These are phyloP conservation scores for Trissoscelio sp. DNA, from an alignment of 2,888 invertebrate genomes.

Conservation along the genomic window DNA sequence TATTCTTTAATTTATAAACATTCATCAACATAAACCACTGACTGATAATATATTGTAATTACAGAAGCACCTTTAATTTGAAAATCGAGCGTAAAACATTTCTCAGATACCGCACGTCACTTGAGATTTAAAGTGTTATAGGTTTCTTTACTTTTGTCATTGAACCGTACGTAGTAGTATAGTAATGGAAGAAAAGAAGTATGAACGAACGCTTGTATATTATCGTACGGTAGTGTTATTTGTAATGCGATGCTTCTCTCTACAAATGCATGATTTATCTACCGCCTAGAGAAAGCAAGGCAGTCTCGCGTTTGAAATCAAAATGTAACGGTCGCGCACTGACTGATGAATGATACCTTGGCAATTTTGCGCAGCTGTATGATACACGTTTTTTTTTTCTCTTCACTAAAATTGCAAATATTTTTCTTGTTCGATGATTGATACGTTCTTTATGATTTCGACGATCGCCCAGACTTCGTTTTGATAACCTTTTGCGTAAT, in stretches of 20 bases:
- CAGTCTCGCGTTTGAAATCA: constrained; percentile 49
- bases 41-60: constrained; percentile 42
- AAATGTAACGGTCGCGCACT: constrained; percentile 62
- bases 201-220: constrained; percentile 35
- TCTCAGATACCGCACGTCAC: constrained; percentile 36
- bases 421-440: constrained; percentile 47
- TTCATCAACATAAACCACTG: constrained; percentile 17
- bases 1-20: background rate
- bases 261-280: constrained; percentile 68
- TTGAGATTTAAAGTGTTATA: constrained; percentile 47
- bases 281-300: constrained; percentile 58
- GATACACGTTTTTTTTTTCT: constrained; percentile 41
- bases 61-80: constrained; percentile 37
- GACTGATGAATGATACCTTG: constrained; percentile 63
- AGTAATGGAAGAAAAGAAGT: constrained; percentile 38
- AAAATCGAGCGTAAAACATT: constrained; percentile 39
- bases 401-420: constrained; percentile 50
- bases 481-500: constrained; percentile 44
- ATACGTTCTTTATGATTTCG: constrained; percentile 50
- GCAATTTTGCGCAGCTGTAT: constrained; percentile 56
- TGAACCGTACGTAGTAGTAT: constrained; percentile 15
- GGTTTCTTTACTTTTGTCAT: constrained; percentile 58
- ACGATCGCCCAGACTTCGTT: constrained; percentile 29
- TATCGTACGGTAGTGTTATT: constrained; percentile 60
- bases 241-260: constrained; percentile 63